Evolutionary conservation across 92 coral and sea anemone genomes (phyloP).

Genomic region (Galaxea fascicularis): DNA sequence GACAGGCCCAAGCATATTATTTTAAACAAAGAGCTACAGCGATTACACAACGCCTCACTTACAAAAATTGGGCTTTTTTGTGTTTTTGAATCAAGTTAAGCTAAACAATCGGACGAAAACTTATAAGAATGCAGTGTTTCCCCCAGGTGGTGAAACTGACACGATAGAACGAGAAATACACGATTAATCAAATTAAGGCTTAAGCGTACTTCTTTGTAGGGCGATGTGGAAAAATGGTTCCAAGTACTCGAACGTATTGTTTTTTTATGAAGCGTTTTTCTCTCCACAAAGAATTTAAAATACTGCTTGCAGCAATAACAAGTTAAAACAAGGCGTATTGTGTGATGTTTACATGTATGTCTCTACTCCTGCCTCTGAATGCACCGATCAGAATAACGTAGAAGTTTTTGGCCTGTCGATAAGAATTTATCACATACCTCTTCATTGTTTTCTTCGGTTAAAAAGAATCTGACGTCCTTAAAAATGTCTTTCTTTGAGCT

Average conservation of each 20-base stretch:
- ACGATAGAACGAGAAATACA: neutral
- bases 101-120: no score
- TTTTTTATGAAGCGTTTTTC: neutral
- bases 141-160: neutral
- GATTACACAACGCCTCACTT: no score
- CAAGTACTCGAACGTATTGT: neutral
- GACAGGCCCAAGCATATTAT: no score
- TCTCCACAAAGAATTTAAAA: neutral
- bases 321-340: neutral
- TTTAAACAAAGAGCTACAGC: no score
- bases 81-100: no score
- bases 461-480: conserved; percentile 75
- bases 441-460: conserved; percentile 76
- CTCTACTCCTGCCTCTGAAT: no score
- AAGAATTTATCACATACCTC: conserved; percentile 54
- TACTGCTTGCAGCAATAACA: neutral
- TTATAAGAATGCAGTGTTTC: no score
- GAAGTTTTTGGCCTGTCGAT: neutral
- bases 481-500: conserved; percentile 54
- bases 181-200: no score
- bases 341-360: conserved; percentile 8
- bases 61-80: no score
- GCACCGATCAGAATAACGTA: neutral
- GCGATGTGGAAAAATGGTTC: neutral
- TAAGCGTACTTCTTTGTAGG: no score